These are phyloP conservation scores for Temnothorax rugatulus DNA, from an alignment of 2,888 invertebrate species.

Conservation along the genomic window DNA sequence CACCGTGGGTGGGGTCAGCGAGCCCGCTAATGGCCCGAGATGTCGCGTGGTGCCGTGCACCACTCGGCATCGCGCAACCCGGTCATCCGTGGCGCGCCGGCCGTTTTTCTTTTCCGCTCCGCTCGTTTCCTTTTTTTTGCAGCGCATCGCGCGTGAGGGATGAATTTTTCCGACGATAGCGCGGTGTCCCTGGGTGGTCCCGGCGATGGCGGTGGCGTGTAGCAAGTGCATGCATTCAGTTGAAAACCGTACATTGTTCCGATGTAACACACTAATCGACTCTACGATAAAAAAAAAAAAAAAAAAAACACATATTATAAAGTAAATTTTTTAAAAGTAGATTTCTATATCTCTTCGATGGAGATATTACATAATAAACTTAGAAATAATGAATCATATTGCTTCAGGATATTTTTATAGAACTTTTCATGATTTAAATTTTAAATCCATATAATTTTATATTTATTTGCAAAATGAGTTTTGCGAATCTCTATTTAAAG, in stretches of 20 bases:
- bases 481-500: not conserved
- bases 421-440: not conserved
- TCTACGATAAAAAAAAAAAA: not conserved
- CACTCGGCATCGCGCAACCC: conserved; percentile 41
- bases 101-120: conserved; percentile 60
- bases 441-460: not conserved
- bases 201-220: conserved; percentile 14
- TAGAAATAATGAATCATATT: not conserved
- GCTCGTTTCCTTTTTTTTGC: conserved; percentile 39
- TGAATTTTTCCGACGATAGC: conserved; percentile 51
- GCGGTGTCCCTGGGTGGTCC: not conserved
- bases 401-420: not conserved
- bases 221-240: conserved; percentile 51
- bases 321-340: not conserved
- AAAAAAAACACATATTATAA: not conserved
- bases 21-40: conserved; percentile 60
- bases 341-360: not conserved
- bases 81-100: conserved; percentile 33
- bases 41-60: conserved; percentile 49
- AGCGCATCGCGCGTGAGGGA: conserved; percentile 38
- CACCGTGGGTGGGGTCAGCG: conserved; percentile 49
- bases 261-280: conserved; percentile 16
- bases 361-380: not conserved
- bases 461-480: conserved; percentile 9
- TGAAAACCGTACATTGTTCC: conserved; percentile 9